Evolutionary conservation across 1,140 invertebrate genomes (phyloP).

Genomic region (Caligus rogercresseyi): DNA sequence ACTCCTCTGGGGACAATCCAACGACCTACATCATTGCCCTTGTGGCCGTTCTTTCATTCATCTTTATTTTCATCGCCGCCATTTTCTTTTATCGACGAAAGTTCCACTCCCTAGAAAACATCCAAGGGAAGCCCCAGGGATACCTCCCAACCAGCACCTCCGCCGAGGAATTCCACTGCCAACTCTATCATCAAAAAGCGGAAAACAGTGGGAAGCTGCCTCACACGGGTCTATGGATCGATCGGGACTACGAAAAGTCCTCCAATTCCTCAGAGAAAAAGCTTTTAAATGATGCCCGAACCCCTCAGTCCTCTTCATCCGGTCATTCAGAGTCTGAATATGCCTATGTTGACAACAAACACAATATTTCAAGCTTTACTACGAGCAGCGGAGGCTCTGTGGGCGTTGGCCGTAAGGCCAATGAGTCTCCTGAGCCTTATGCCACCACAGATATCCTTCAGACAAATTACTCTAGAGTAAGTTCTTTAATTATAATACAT

Average conservation of each 20-base stretch:
- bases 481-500: too few relatives aligned
- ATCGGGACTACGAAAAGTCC: not conserved
- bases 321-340: conserved; percentile 13
- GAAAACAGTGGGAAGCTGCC: not conserved
- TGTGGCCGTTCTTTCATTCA: conserved; percentile 1
- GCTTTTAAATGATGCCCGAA: not conserved
- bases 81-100: conserved; percentile 9
- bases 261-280: conserved; percentile 12
- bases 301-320: not conserved
- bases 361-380: conserved; percentile 9
- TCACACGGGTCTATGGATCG: conserved; percentile 11
- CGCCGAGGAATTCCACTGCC: conserved; percentile 5
- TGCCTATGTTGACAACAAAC: conserved; percentile 16
- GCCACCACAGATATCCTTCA: conserved; percentile 12
- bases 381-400: not conserved
- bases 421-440: conserved; percentile 13
- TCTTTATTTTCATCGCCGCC: conserved; percentile 8
- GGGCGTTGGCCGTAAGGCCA: not conserved
- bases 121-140: conserved; percentile 6
- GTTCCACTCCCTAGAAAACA: not conserved
- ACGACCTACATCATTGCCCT: conserved; percentile 5
- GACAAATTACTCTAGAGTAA: conserved; percentile 3
- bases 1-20: not conserved
- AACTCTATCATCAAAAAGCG: not conserved
- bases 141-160: conserved; percentile 5